Evolutionary conservation across 2,888 invertebrate genomes (phyloP).

Genomic region (Tetragnatha montana): DNA sequence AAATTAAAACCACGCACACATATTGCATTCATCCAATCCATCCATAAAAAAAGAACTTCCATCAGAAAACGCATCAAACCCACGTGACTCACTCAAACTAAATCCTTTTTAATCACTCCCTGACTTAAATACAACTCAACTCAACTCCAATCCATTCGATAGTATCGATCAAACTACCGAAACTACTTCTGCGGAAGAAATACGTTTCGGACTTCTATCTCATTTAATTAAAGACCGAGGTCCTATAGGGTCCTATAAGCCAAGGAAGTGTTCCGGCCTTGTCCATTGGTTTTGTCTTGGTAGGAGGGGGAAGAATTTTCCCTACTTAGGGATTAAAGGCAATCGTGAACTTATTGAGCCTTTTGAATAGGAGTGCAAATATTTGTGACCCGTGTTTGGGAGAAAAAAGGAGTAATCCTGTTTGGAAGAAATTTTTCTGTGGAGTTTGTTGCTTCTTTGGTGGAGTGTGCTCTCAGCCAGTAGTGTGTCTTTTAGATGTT

Average conservation of each 20-base stretch:
- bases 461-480: background rate
- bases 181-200: constrained; percentile 47
- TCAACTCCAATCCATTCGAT: background rate
- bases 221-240: constrained; percentile 56
- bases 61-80: background rate
- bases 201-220: constrained; percentile 18
- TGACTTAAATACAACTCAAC: background rate
- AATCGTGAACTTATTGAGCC: constrained; percentile 45
- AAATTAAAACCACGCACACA: constrained; percentile 13
- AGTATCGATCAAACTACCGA: constrained; percentile 15
- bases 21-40: background rate
- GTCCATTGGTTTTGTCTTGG: constrained; percentile 20
- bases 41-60: background rate
- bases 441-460: background rate
- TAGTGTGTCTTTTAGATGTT: background rate
- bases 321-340: constrained; percentile 56
- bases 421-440: constrained; percentile 11
- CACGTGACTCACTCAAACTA: background rate
- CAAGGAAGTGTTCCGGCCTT: constrained; percentile 25
- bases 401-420: constrained; percentile 46
- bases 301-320: constrained; percentile 23
- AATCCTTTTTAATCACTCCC: background rate
- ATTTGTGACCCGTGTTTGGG: constrained; percentile 52
- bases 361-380: constrained; percentile 64
- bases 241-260: constrained; percentile 28